Evolutionary conservation across 1,140 invertebrate genomes (phyloP).

Genomic region (Littorina saxatilis): DNA sequence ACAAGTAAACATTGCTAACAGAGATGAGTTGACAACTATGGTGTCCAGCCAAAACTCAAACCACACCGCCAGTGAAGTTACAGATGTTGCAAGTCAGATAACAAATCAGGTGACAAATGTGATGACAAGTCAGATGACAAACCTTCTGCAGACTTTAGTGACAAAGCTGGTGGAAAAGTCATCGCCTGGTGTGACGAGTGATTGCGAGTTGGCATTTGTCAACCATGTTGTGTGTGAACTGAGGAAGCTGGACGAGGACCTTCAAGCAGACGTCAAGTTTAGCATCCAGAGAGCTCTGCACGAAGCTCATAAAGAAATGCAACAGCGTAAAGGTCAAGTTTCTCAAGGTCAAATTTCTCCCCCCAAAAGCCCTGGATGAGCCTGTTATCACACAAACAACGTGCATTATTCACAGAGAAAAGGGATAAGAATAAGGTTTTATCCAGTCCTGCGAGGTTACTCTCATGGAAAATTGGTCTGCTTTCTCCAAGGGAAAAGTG

Average conservation of each 20-base stretch:
- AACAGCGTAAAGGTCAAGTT: not conserved
- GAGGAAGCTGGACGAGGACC: conserved; percentile 19
- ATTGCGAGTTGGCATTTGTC: not conserved
- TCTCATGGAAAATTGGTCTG: too few species aligned
- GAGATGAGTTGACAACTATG: too few species aligned
- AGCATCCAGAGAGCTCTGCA: conserved; percentile 17
- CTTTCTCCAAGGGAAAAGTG: too few species aligned
- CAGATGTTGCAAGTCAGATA: not conserved
- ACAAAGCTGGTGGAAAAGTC: conserved; percentile 4
- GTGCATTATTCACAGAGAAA: too few species aligned
- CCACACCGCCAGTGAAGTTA: too few species aligned
- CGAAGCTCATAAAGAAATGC: conserved; percentile 31
- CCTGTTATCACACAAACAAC: too few species aligned
- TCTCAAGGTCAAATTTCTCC: too few species aligned
- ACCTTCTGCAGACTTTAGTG: not conserved
- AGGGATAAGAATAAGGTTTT: too few species aligned
- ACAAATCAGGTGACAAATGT: not conserved
- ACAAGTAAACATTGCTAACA: too few species aligned
- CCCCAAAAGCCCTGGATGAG: too few species aligned
- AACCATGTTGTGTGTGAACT: not conserved
- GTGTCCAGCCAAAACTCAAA: too few species aligned
- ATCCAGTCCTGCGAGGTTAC: too few species aligned
- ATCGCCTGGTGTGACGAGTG: not conserved
- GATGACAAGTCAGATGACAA: not conserved
- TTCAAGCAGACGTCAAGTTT: conserved; percentile 21